phyloP scores from a whole-genome alignment of 2,113 vertebrate species.

The Lepisosteus oculatus region DNA sequence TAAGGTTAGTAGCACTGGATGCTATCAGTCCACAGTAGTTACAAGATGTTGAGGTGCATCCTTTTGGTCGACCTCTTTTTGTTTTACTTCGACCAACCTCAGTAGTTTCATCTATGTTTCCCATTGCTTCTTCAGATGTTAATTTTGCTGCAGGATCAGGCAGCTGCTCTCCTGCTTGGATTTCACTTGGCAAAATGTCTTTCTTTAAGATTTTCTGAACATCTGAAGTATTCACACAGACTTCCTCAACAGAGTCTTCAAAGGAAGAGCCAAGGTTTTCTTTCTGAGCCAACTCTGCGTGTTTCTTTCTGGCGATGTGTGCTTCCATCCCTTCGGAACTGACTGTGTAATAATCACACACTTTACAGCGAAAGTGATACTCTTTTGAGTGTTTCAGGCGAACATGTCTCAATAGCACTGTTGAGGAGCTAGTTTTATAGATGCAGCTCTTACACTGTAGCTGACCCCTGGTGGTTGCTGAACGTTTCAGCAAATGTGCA shows the following conservation, averaged over 20 bases:
- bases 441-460: conserved; percentile 85
- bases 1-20: conserved; percentile 91
- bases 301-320: conserved; percentile 81
- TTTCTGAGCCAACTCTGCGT: conserved; percentile 77
- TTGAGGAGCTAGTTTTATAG: conserved; percentile 79
- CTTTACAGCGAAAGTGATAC: conserved; percentile 83
- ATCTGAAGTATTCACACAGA: conserved; percentile 67
- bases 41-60: conserved; percentile 74
- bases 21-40: conserved; percentile 87
- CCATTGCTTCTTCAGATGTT: conserved; percentile 21
- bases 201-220: conserved; percentile 41
- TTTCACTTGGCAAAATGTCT: not conserved
- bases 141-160: conserved; percentile 21
- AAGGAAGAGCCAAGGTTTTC: conserved; percentile 68
- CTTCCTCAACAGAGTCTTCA: conserved; percentile 80
- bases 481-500: conserved; percentile 58
- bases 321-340: conserved; percentile 85
- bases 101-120: conserved; percentile 31
- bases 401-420: conserved; percentile 78
- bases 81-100: conserved; percentile 46
- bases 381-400: conserved; percentile 76
- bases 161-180: not conserved
- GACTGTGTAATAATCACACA: conserved; percentile 81
- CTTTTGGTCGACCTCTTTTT: conserved; percentile 79
- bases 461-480: conserved; percentile 62